Evolutionary conservation across 2,113 vertebrate species (phyloP), one percentile per base, ranked within the genome.

Genomic region (Symphodus melops): DNA sequence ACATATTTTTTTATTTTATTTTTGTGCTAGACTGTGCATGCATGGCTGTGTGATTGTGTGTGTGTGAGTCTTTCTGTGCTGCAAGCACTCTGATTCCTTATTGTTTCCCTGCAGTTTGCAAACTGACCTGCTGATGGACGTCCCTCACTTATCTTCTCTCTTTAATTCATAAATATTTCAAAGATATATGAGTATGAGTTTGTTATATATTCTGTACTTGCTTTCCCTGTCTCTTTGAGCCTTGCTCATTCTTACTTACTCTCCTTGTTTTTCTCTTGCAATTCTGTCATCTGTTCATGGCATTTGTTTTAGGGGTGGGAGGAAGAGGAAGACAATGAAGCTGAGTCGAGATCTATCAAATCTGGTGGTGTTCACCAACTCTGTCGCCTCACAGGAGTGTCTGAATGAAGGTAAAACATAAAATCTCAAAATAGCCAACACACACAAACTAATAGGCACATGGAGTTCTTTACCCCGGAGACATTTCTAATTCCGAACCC

Each of bases 271-370:
- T 19, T 76, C 13, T 44, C 19, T 53, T 52, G 33, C 10, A 51
- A 65, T 58, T 66, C 37, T 77, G 33, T 67, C 39, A 14, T 68
- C 53, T 60, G n/a, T n/a, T n/a, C n/a, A n/a, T n/a, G 68, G 13
- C 16, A 19, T 20, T 67, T 65, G 28, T 79, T 69, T 19, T 79
- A 97, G 98, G 82, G 82, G 95, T 68, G 94, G 93, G 41, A 94
- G 95, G 33, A 95, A 96, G 69, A 96, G 96, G 83, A 99, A 96
- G 89, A 99, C 98, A 0, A 97, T 98, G 94, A 98, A 99, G 77
- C 94, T 99, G 58, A 99, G 97, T 64, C 93, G 98, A 65, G 98
- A 97, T 68, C 94, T 99, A 21, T 99, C 98, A 1, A 96, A 98
- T 79, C 89, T 99, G 41, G 98, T 99, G 77, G 94, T 98, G 25